Percentiles rank a stretch among this genome's conserved stretches.
phyloP scores from a whole-genome alignment of 2,797 vertebrate genomes.

The Falco peregrinus region DNA sequence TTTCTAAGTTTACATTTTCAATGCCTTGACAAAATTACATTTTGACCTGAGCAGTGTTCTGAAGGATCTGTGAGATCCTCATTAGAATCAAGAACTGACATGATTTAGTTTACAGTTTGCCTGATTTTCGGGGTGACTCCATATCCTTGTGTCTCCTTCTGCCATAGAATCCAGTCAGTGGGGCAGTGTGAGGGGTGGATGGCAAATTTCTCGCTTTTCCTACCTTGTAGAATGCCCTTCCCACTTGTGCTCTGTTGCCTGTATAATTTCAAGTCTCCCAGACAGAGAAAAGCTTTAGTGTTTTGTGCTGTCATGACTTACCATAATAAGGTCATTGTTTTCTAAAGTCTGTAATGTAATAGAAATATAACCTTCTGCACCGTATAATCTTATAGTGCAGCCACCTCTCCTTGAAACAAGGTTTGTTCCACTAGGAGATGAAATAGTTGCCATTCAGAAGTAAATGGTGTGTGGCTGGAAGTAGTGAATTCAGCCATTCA shows the following conservation, averaged over 20 bases:
- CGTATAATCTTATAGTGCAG: background rate
- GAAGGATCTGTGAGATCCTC: background rate
- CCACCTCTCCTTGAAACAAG: background rate
- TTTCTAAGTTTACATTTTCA: background rate
- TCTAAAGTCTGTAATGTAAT: background rate
- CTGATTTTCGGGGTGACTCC: background rate
- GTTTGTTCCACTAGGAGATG: background rate
- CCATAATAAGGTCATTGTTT: background rate
- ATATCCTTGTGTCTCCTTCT: background rate
- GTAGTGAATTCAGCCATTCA: background rate
- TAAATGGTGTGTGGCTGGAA: background rate
- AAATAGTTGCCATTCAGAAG: background rate
- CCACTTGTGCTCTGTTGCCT: background rate
- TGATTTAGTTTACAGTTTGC: background rate
- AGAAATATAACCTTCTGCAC: background rate
- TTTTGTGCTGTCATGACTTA: background rate
- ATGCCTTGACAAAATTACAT: background rate
- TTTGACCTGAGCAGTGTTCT: background rate
- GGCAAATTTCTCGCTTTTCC: background rate
- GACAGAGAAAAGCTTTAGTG: background rate
- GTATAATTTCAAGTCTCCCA: background rate
- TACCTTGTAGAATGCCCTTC: background rate
- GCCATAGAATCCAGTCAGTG: background rate
- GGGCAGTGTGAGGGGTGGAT: accelerated
- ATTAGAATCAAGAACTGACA: background rate